Conservation (phyloP, 2,113 vertebrate genomes). For the Nesoenas mayeri region DNA sequence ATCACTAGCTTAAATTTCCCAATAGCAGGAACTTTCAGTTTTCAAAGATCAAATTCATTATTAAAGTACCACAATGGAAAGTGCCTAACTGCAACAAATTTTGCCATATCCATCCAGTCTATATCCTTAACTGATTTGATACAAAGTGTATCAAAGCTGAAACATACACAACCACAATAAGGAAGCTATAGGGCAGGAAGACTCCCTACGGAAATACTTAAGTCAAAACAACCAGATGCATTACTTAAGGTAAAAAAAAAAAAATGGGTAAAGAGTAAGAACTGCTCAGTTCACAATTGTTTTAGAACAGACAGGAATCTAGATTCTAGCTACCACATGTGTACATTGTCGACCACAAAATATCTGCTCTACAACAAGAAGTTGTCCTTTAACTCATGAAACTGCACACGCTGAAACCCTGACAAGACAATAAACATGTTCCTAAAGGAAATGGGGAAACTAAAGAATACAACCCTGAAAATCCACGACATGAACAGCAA, state of each 20-base stretch:
- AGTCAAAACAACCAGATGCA: neutral
- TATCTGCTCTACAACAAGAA: neutral
- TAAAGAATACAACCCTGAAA: neutral
- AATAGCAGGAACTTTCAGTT: neutral
- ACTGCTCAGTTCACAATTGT: neutral
- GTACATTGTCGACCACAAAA: neutral
- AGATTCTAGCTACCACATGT: neutral
- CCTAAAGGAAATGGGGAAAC: neutral
- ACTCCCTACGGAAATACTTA: neutral
- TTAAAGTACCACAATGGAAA: neutral
- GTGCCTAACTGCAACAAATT: neutral
- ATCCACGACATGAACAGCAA: neutral
- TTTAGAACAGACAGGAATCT: neutral
- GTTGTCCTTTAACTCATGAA: neutral
- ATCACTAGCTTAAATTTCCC: neutral
- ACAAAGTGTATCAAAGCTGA: neutral
- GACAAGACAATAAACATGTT: neutral
- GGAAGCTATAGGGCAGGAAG: neutral
- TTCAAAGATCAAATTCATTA: neutral
- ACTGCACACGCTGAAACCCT: neutral
- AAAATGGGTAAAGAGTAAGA: neutral
- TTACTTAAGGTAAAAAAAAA: neutral
- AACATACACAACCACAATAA: neutral
- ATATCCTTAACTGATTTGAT: neutral
- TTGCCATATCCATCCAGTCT: neutral